Conservation (phyloP, 2,797 vertebrate genomes). For the Leptoclinus maculatus region DNA sequence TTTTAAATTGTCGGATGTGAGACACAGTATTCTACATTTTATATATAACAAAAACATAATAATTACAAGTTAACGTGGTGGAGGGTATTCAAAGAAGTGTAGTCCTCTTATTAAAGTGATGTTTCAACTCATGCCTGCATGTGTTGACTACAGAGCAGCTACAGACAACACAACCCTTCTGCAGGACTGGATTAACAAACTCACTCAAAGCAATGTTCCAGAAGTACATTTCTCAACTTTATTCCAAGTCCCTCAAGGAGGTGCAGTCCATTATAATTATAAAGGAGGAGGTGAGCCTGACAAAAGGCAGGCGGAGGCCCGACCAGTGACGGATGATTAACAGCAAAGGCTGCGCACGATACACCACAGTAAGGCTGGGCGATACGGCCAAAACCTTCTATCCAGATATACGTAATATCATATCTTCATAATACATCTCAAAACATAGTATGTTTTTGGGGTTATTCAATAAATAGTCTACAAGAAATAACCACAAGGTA, state of each 20-base stretch:
- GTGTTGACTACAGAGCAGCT: not conserved
- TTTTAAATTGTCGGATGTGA: not conserved
- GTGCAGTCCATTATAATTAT: slow-evolving; percentile 4
- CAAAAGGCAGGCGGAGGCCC: slow-evolving; percentile 7
- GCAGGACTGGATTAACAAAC: slow-evolving; percentile 4
- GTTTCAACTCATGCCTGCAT: not conserved
- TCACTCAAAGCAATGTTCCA: not conserved
- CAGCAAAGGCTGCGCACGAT: not conserved
- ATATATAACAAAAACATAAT: not conserved
- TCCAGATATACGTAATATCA: too few species aligned
- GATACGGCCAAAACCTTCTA: too few species aligned
- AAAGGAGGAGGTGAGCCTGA: not conserved
- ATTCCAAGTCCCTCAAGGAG: not conserved
- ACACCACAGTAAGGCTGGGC: not conserved
- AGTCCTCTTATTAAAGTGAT: not conserved
- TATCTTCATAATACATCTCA: too few species aligned
- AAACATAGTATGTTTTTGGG: not conserved
- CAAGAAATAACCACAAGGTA: not conserved
- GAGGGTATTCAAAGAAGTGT: not conserved
- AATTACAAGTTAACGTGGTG: not conserved
- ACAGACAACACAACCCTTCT: not conserved
- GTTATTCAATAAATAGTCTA: not conserved
- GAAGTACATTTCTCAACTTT: slow-evolving; percentile 17
- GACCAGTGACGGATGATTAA: slow-evolving; percentile 18
- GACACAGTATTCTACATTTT: not conserved